phyloP scores from a whole-genome alignment of 2,797 vertebrate species.

The Trematomus bernacchii region DNA sequence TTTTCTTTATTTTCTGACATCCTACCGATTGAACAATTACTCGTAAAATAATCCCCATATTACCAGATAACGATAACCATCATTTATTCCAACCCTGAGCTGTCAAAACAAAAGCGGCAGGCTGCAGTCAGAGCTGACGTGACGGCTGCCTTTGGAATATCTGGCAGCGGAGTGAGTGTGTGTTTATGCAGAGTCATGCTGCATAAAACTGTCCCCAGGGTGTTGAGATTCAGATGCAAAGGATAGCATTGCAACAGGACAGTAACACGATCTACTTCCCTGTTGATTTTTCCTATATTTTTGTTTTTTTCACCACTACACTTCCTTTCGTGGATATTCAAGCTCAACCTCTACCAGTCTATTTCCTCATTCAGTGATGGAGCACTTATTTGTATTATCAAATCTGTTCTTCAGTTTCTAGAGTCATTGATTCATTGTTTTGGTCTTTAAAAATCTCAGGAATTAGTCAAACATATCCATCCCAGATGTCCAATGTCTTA shows the following conservation, averaged over 20 bases:
- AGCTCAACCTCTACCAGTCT: conserved; percentile 2
- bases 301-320: conserved; percentile 13
- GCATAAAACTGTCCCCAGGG: conserved; percentile 70
- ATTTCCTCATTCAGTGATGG: conserved; percentile 2
- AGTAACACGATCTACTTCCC: conserved; percentile 11
- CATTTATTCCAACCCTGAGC: background rate
- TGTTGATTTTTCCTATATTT: background rate
- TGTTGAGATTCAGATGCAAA: conserved; percentile 51
- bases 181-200: conserved; percentile 74
- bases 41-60: background rate
- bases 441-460: no score
- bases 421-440: no score
- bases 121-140: conserved; percentile 19
- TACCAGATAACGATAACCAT: background rate
- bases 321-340: conserved; percentile 14
- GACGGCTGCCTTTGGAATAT: conserved; percentile 27
- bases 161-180: conserved; percentile 42
- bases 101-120: conserved; percentile 9
- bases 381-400: background rate
- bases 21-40: background rate
- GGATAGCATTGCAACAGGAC: conserved; percentile 21
- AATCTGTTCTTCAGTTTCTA: no score
- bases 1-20: background rate
- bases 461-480: no score
- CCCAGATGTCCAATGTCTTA: no score